These are phyloP conservation scores for Olivierus martensii DNA, from an alignment of 1,140 invertebrate species.

Conservation along the genomic window DNA sequence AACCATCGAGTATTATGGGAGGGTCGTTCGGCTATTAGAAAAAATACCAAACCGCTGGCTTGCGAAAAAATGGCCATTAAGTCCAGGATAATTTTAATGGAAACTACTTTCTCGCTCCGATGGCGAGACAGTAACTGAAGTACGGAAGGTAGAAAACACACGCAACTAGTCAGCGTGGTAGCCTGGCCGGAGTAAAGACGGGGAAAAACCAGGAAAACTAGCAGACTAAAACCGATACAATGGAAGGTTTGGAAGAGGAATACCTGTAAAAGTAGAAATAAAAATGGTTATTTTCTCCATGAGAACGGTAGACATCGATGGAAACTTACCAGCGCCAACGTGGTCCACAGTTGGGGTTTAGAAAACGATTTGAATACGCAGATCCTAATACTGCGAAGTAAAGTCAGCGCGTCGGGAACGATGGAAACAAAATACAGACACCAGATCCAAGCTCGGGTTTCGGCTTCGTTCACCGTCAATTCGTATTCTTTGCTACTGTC, in stretches of 20 bases:
- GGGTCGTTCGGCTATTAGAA: no score
- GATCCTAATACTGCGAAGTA: conserved; percentile 68
- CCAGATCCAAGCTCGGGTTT: conserved; percentile 86
- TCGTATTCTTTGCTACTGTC: conserved; percentile 15
- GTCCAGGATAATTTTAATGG: conserved; percentile 50
- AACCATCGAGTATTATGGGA: no score
- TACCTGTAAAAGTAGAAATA: conserved; percentile 23
- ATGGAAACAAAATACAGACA: conserved; percentile 72
- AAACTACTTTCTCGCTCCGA: conserved; percentile 60
- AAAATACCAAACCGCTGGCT: conserved; percentile 71
- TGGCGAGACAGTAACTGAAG: conserved; percentile 59
- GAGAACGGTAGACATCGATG: no score
- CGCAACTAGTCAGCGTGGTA: conserved; percentile 83
- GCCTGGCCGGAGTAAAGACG: conserved; percentile 82
- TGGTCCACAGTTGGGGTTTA: conserved; percentile 8
- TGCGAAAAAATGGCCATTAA: conserved; percentile 31
- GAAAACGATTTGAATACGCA: conserved; percentile 60
- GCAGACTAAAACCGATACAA: conserved; percentile 62
- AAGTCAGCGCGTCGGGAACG: conserved; percentile 70
- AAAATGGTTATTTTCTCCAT: conserved; percentile 3
- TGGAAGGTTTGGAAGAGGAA: conserved; percentile 68
- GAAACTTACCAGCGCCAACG: no score
- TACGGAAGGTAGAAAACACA: conserved; percentile 75
- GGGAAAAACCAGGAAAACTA: conserved; percentile 76
- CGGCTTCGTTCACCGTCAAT: conserved; percentile 40